phyloP scores from a whole-genome alignment of 2,797 vertebrate species.

The Rhyacichthys aspro region DNA sequence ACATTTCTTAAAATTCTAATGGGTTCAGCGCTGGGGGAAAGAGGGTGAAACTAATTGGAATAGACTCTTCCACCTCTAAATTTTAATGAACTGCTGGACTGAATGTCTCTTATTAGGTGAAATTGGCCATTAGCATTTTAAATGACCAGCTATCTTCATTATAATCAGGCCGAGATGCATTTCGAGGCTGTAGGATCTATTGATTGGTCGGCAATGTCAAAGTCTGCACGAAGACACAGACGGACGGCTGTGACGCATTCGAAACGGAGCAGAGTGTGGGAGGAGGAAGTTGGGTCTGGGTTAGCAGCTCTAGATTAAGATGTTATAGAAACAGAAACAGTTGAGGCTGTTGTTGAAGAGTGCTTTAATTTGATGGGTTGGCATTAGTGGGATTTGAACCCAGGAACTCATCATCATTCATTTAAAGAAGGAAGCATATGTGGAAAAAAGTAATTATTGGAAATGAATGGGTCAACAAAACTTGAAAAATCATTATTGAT shows the following conservation, averaged over 20 bases:
- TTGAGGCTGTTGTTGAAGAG: too few species aligned
- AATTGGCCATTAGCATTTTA: slow-evolving; percentile 81
- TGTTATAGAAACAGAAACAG: too few species aligned
- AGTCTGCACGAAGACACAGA: slow-evolving; percentile 69
- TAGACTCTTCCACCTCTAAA: slow-evolving; percentile 82
- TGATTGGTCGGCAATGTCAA: slow-evolving; percentile 74
- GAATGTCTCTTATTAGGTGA: slow-evolving; percentile 79
- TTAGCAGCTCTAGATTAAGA: not conserved
- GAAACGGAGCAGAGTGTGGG: slow-evolving; percentile 31
- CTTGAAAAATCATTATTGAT: too few species aligned
- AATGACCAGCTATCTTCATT: slow-evolving; percentile 79
- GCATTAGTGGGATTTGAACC: too few species aligned
- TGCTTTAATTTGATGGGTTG: too few species aligned
- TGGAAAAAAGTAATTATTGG: too few species aligned
- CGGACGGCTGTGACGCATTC: slow-evolving; percentile 56
- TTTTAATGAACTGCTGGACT: slow-evolving; percentile 79
- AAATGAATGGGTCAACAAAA: too few species aligned
- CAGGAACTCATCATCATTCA: too few species aligned
- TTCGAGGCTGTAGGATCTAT: slow-evolving; percentile 69
- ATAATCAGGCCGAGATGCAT: slow-evolving; percentile 72
- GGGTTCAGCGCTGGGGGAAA: slow-evolving; percentile 45
- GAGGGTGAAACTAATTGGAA: slow-evolving; percentile 72
- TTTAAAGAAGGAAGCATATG: too few species aligned
- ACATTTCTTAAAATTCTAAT: slow-evolving; percentile 76
- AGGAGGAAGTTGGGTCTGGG: too few species aligned